Percentiles rank a stretch among this genome's conserved stretches.
These are phyloP conservation scores for Ophion ellenae DNA, from an alignment of 2,888 invertebrate genomes.

Conservation along the genomic window DNA sequence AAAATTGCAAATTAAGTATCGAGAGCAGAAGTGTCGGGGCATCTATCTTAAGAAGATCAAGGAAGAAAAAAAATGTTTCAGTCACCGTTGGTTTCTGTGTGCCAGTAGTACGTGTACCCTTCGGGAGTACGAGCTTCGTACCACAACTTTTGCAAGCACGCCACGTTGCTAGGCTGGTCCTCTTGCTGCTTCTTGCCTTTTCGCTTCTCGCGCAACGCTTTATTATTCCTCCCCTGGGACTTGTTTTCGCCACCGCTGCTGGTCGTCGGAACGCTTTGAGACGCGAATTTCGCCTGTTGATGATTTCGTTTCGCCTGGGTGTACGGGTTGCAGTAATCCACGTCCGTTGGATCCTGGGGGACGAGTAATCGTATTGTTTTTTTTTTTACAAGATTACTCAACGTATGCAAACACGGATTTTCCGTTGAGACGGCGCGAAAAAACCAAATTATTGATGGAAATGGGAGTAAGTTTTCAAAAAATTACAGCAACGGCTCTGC, in stretches of 20 bases:
- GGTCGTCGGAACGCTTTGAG: constrained; percentile 44
- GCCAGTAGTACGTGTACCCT: constrained; percentile 94
- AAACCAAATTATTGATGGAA: neutral
- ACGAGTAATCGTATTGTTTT: constrained; percentile 15
- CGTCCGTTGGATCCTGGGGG: constrained; percentile 72
- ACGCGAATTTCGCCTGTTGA: constrained; percentile 48
- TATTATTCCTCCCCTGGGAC: constrained; percentile 72
- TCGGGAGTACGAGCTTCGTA: constrained; percentile 91
- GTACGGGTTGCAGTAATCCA: constrained; percentile 78
- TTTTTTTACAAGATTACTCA: neutral
- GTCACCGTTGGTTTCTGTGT: constrained; percentile 91
- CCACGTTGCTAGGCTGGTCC: constrained; percentile 68
- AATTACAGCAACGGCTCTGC: no score
- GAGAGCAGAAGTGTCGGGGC: neutral
- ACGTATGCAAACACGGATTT: neutral
- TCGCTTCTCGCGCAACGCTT: constrained; percentile 71
- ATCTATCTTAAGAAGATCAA: neutral
- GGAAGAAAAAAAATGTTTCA: constrained; percentile 28
- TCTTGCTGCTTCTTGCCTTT: constrained; percentile 77
- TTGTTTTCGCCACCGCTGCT: constrained; percentile 74
- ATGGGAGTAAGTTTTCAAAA: no score
- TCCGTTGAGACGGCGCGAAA: neutral
- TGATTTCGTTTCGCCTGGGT: constrained; percentile 65
- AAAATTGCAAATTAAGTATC: neutral
- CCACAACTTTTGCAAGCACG: constrained; percentile 86